Conservation (phyloP, 1,140 invertebrate species). For the Pachypeltis micranthus region DNA sequence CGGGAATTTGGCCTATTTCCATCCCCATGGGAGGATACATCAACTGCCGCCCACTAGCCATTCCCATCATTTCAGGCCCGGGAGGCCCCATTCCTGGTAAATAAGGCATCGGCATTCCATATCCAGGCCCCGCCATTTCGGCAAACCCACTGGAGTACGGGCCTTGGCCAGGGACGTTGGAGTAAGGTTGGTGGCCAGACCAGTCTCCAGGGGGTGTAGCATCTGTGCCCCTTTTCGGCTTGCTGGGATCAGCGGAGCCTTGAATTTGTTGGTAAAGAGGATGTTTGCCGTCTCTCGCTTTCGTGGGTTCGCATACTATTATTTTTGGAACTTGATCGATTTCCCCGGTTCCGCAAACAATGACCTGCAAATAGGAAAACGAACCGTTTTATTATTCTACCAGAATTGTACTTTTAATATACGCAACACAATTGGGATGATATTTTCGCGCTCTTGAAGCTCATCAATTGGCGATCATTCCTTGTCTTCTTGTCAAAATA, state of each 20-base stretch:
- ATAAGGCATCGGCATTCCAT: background rate
- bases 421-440: no score
- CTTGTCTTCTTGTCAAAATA: no score
- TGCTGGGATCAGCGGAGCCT: background rate
- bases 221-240: background rate
- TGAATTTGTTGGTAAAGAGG: conserved; percentile 11
- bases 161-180: background rate
- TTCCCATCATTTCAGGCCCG: background rate
- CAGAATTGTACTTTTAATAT: no score
- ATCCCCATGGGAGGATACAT: no score
- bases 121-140: background rate
- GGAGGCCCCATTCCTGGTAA: background rate
- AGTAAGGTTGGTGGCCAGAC: background rate
- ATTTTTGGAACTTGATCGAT: conserved; percentile 21
- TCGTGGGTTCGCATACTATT: conserved; percentile 21
- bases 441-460: no score
- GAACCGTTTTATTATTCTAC: no score
- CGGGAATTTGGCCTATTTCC: no score
- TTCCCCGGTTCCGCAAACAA: conserved; percentile 1
- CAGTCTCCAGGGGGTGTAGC: background rate
- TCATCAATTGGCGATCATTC: no score
- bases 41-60: no score
- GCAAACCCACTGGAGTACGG: background rate
- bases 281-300: background rate
- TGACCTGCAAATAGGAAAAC: background rate